A percentile compares a stretch with the other conserved stretches of the same genome.
These are phyloP conservation scores for Nothocercus julius DNA, from an alignment of 2,113 vertebrate genomes.

Conservation along the genomic window DNA sequence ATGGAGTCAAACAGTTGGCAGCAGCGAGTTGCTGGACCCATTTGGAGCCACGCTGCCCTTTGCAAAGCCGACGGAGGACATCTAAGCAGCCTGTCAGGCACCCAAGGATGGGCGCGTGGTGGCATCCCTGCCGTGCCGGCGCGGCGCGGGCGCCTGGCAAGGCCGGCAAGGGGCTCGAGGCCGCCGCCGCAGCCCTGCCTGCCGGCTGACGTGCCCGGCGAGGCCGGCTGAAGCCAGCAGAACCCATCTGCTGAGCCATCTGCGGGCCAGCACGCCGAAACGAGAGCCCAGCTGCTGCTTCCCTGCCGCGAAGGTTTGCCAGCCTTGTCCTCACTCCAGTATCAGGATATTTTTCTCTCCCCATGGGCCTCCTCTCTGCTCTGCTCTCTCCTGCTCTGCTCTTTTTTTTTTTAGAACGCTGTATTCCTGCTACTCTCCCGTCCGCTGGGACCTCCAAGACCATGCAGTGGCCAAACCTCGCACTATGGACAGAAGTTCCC, in stretches of 20 bases:
- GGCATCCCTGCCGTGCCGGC: not conserved
- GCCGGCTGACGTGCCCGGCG: constrained; percentile 70
- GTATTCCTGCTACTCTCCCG: not conserved
- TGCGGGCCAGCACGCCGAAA: constrained; percentile 69
- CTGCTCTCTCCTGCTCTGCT: constrained; percentile 6
- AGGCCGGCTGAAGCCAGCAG: constrained; percentile 70
- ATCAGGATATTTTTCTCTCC: constrained; percentile 58
- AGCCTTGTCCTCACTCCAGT: constrained; percentile 56
- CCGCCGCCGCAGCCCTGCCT: constrained; percentile 41
- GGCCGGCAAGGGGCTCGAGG: constrained; percentile 40
- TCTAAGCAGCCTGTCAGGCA: not conserved
- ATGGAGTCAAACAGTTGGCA: not conserved
- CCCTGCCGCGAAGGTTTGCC: constrained; percentile 60
- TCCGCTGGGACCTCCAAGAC: not conserved
- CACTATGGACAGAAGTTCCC: not conserved
- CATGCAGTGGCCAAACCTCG: too few relatives aligned
- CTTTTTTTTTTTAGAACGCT: not conserved
- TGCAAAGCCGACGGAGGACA: not conserved
- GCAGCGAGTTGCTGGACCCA: not conserved
- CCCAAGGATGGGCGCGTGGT: not conserved
- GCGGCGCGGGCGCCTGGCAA: not conserved
- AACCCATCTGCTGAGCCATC: constrained; percentile 80
- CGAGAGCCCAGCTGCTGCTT: constrained; percentile 74
- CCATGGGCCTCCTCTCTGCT: constrained; percentile 30
- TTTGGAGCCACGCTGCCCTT: not conserved